Conservation (phyloP, 2,113 vertebrate species). For the Callaeas wilsoni region DNA sequence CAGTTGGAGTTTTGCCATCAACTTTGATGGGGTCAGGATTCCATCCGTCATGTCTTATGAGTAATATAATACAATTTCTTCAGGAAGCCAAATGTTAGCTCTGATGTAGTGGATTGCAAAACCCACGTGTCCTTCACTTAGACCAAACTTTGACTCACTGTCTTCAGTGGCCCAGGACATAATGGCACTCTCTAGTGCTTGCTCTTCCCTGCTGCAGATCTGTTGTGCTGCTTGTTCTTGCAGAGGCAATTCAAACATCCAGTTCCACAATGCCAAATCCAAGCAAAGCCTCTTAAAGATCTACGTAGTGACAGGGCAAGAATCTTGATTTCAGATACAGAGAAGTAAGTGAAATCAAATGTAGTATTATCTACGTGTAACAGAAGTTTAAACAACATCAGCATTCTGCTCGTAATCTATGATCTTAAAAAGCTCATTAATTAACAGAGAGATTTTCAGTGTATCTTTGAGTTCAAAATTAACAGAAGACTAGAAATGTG, state of each 20-base stretch:
- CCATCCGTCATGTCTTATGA: not conserved
- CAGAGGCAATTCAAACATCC: not conserved
- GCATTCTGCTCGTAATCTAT: not conserved
- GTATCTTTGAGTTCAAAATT: not conserved
- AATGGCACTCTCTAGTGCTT: not conserved
- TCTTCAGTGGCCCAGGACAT: not conserved
- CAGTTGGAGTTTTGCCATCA: not conserved
- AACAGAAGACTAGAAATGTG: not conserved
- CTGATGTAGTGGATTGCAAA: not conserved
- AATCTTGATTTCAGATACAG: not conserved
- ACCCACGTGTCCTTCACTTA: not conserved
- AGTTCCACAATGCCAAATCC: not conserved
- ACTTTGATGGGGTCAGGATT: not conserved
- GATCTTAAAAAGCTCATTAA: not conserved
- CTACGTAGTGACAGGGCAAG: not conserved
- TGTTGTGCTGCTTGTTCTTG: not conserved
- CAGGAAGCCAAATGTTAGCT: not conserved
- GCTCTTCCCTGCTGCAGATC: not conserved
- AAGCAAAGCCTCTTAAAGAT: not conserved
- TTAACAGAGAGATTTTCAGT: not conserved
- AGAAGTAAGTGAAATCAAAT: not conserved
- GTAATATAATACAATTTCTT: not conserved
- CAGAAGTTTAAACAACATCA: not conserved
- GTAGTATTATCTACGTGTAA: accelerated
- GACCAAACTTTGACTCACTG: not conserved